Evolutionary conservation across 2,113 vertebrate genomes (phyloP).

Genomic region (Arvicanthis niloticus): DNA sequence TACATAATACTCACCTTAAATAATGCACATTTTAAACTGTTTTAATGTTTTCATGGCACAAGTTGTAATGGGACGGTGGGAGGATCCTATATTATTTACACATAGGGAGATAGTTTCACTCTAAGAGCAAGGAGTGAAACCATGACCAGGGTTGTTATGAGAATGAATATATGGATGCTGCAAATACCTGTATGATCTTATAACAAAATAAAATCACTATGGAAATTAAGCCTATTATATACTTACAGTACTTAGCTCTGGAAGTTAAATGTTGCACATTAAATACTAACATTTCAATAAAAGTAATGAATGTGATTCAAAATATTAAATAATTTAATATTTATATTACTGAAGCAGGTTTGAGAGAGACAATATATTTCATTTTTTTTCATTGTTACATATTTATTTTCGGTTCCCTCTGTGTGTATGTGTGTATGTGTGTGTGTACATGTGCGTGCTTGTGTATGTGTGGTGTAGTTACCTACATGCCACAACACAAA

Average conservation of each 20-base stretch:
- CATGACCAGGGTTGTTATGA: background rate
- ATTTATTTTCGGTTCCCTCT: background rate
- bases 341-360: background rate
- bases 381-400: background rate
- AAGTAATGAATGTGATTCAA: background rate
- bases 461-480: background rate
- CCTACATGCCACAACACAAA: background rate
- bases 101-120: background rate
- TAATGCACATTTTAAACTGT: background rate
- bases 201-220: conserved; percentile 23
- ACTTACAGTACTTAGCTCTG: background rate
- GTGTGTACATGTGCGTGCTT: background rate
- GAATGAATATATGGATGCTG: background rate
- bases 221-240: background rate
- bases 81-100: background rate
- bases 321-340: conserved; percentile 21
- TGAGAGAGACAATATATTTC: background rate
- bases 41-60: background rate
- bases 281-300: conserved; percentile 26
- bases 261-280: conserved; percentile 25
- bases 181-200: background rate
- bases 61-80: background rate
- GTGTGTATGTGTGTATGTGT: background rate
- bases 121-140: background rate
- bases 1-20: background rate